These are phyloP conservation scores for Aquatica leii DNA, from an alignment of 2,888 invertebrate species.

Conservation along the genomic window DNA sequence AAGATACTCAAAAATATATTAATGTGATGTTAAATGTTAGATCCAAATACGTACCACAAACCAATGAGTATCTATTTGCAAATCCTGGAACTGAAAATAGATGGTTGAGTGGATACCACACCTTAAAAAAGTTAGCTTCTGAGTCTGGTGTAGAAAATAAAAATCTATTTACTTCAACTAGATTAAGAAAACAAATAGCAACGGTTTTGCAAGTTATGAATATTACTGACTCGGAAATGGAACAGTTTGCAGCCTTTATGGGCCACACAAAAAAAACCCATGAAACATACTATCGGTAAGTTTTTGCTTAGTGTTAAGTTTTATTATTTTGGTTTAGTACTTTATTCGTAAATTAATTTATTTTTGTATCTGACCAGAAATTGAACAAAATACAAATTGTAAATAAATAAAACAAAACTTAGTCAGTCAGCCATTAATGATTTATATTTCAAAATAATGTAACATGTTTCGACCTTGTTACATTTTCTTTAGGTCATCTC, in stretches of 20 bases:
- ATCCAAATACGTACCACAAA: constrained; percentile 28
- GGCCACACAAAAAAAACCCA: constrained; percentile 46
- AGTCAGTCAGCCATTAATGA: no score
- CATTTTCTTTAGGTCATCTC: no score
- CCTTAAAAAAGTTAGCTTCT: constrained; percentile 40
- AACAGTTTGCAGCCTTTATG: constrained; percentile 46
- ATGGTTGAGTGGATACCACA: constrained; percentile 41
- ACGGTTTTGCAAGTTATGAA: constrained; percentile 41
- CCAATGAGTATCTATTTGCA: constrained; percentile 43
- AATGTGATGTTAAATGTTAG: constrained; percentile 31
- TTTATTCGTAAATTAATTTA: neutral
- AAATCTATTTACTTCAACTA: constrained; percentile 40
- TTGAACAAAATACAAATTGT: no score
- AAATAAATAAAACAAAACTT: no score
- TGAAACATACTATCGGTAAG: constrained; percentile 39
- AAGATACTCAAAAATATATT: constrained; percentile 31
- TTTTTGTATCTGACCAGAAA: no score
- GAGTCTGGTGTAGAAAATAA: constrained; percentile 34
- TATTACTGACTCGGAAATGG: constrained; percentile 40
- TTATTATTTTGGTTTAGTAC: neutral
- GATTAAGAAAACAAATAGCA: constrained; percentile 43
- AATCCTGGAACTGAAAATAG: constrained; percentile 35
- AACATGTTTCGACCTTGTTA: no score
- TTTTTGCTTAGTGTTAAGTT: no score
- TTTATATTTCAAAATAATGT: no score